Evolutionary conservation across 2,888 invertebrate genomes (phyloP).

Genomic region (Entomobrya proxima): DNA sequence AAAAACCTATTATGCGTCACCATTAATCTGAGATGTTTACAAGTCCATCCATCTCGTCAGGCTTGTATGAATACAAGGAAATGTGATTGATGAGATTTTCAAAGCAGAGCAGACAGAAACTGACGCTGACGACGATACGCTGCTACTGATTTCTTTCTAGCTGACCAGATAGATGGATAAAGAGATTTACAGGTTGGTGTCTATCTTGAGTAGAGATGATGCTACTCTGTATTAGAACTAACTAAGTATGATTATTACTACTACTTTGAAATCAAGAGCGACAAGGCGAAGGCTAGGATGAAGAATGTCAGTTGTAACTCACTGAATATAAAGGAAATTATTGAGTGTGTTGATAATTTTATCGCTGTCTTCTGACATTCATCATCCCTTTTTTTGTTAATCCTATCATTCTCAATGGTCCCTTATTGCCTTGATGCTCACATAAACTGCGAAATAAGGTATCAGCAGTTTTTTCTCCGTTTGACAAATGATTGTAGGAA

Average conservation of each 20-base stretch:
- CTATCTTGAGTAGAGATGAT: too few species aligned
- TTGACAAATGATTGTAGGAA: constrained; percentile 58
- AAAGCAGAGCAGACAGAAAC: constrained; percentile 14
- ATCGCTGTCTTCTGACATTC: constrained; percentile 52
- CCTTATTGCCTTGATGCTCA: constrained; percentile 57
- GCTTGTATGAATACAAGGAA: not conserved
- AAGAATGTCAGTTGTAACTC: constrained; percentile 60
- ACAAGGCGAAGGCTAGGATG: constrained; percentile 65
- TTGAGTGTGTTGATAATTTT: constrained; percentile 55
- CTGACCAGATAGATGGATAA: constrained; percentile 12
- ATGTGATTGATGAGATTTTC: constrained; percentile 64
- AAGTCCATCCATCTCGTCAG: constrained; percentile 31
- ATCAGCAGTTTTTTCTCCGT: constrained; percentile 39
- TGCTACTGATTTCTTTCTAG: not conserved
- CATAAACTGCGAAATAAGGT: constrained; percentile 58
- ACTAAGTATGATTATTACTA: constrained; percentile 15
- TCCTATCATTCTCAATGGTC: constrained; percentile 47
- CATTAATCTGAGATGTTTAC: constrained; percentile 1
- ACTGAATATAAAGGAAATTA: constrained; percentile 58
- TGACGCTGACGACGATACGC: not conserved
- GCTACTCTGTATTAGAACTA: constrained; percentile 9
- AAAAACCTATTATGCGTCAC: too few species aligned
- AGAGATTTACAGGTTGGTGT: not conserved
- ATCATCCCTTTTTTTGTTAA: constrained; percentile 58
- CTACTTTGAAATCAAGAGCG: constrained; percentile 60